Evolutionary conservation across 2,888 invertebrate species (phyloP).

Genomic region (Lepidochrysops patricia): DNA sequence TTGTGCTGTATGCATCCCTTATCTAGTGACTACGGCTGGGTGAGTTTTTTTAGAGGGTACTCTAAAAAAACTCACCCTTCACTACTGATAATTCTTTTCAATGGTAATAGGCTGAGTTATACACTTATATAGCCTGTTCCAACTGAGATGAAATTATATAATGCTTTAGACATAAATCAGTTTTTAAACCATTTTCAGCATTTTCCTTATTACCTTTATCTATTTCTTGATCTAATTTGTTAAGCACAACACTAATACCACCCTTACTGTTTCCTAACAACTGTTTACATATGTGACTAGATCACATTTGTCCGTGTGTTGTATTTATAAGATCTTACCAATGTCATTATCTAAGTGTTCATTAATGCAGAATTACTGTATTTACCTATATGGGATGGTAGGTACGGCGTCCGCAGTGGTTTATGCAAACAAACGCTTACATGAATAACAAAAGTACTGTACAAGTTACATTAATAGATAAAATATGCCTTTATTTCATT

Average conservation of each 20-base stretch:
- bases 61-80: no score
- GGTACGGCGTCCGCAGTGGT: neutral
- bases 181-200: no score
- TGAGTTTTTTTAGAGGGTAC: no score
- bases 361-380: neutral
- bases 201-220: no score
- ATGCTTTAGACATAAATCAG: no score
- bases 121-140: no score
- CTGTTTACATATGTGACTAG: neutral
- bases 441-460: neutral
- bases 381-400: slow-evolving; percentile 2
- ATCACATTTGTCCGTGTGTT: neutral
- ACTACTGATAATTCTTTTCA: no score
- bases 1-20: no score
- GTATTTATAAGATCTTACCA: slow-evolving; percentile 11
- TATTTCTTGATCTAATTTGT: neutral
- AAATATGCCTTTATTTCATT: no score
- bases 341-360: slow-evolving; percentile 1
- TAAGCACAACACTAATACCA: neutral
- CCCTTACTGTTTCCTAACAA: neutral
- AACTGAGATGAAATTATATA: no score
- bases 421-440: slow-evolving; percentile 2
- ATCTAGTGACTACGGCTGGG: no score
- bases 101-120: no score
- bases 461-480: neutral